Percentiles rank a stretch among this genome's conserved stretches.
These are phyloP conservation scores for Amazona vittata DNA, from an alignment of 2,113 vertebrate genomes.

Conservation along the genomic window DNA sequence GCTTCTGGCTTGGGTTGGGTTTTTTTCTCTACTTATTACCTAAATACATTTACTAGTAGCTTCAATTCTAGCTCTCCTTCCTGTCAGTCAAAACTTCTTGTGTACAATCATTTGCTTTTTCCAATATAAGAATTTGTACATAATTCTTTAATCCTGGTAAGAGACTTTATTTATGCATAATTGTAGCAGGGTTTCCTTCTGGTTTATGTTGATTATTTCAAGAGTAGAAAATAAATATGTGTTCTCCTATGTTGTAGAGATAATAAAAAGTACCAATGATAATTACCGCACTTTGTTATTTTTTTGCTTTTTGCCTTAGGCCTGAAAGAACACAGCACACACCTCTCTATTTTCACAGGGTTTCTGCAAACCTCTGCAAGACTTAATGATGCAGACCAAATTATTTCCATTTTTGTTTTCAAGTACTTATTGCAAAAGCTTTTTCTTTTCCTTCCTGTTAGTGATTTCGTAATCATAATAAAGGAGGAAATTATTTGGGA, in stretches of 20 bases:
- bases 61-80: background rate
- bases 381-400: background rate
- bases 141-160: background rate
- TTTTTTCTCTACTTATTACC: background rate
- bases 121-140: background rate
- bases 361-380: background rate
- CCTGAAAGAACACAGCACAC: background rate
- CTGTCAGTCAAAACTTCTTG: background rate
- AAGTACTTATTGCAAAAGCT: background rate
- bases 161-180: background rate
- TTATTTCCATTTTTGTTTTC: background rate
- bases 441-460: background rate
- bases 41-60: background rate
- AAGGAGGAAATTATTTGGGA: background rate
- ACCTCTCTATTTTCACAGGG: background rate
- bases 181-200: background rate
- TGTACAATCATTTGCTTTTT: background rate
- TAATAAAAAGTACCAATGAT: background rate
- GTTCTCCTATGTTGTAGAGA: background rate
- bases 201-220: background rate
- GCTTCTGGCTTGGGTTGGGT: background rate
- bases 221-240: background rate
- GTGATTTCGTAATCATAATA: background rate
- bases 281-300: background rate
- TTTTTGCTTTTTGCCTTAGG: background rate